A percentile compares a stretch with the other conserved stretches of the same genome.
phyloP scores from a whole-genome alignment of 1,140 invertebrate species.

The Rhyzopertha dominica region DNA sequence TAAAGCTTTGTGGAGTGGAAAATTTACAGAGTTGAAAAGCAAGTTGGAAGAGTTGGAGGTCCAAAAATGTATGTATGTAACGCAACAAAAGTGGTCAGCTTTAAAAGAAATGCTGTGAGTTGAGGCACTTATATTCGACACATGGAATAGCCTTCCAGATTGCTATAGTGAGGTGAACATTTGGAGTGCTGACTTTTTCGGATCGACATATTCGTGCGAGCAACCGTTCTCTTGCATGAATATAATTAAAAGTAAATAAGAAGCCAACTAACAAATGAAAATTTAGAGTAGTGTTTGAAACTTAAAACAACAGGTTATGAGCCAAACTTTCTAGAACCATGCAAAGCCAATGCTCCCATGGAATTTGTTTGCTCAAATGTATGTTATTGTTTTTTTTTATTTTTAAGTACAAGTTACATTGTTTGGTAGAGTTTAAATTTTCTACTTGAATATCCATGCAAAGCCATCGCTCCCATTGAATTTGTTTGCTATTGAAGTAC shows the following conservation, averaged over 20 bases:
- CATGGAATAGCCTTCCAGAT: constrained; percentile 32
- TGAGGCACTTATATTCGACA: constrained; percentile 29
- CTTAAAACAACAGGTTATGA: constrained; percentile 30
- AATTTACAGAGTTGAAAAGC: constrained; percentile 26
- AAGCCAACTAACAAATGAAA: constrained; percentile 34
- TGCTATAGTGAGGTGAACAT: constrained; percentile 32
- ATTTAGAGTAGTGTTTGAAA: constrained; percentile 28
- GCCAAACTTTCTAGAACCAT: constrained; percentile 28
- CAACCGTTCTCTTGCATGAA: constrained; percentile 32
- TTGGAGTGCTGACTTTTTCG: constrained; percentile 26
- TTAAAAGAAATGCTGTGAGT: constrained; percentile 24
- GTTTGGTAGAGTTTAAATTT: no score
- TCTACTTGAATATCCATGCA: no score
- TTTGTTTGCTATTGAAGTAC: no score
- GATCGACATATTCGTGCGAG: constrained; percentile 33
- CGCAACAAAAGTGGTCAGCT: constrained; percentile 31
- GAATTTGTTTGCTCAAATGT: no score
- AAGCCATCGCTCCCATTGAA: no score
- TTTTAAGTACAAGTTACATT: no score
- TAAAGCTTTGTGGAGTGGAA: constrained; percentile 28
- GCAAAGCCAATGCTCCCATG: constrained; percentile 27
- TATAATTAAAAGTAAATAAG: constrained; percentile 35
- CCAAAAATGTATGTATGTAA: constrained; percentile 25
- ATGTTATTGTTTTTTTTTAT: no score
- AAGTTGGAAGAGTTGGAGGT: constrained; percentile 31